Evolutionary conservation across 2,797 vertebrate genomes (phyloP).

Genomic region (Ctenopoma kingsleyae): DNA sequence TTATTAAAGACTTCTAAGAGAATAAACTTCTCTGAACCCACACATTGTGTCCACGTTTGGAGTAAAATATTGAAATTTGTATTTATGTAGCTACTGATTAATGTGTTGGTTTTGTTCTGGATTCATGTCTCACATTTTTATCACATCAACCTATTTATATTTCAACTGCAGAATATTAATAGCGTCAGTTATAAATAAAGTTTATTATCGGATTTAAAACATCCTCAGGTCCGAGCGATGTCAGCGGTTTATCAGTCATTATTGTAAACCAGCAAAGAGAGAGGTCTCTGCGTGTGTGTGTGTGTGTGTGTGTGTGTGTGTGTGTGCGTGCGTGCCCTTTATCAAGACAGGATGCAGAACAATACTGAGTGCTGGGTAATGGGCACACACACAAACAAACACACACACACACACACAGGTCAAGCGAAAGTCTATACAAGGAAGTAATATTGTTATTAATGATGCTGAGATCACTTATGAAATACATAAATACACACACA

Average conservation of each 20-base stretch:
- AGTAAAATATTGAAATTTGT: not conserved
- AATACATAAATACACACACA: conserved; percentile 36
- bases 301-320: conserved; percentile 27
- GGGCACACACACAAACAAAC: conserved; percentile 20
- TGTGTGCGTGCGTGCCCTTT: conserved; percentile 21
- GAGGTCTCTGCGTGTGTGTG: conserved; percentile 16
- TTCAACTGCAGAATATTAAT: not conserved
- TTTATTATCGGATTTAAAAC: conserved; percentile 39
- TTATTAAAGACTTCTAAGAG: not conserved
- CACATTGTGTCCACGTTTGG: not conserved
- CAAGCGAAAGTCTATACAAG: conserved; percentile 74
- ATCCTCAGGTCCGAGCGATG: conserved; percentile 37
- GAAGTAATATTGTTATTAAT: conserved; percentile 83
- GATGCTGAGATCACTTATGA: conserved; percentile 64
- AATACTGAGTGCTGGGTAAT: conserved; percentile 50
- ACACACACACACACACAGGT: conserved; percentile 42
- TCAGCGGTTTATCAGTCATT: conserved; percentile 15
- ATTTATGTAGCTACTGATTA: too few relatives aligned
- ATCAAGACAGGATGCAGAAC: conserved; percentile 65
- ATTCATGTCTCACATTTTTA: not conserved
- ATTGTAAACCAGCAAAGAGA: conserved; percentile 2
- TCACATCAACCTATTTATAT: not conserved
- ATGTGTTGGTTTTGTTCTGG: not conserved
- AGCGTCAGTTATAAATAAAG: conserved; percentile 15
- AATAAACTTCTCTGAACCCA: not conserved